These are phyloP conservation scores for Hippopotamyrus pictus DNA, from an alignment of 2,797 vertebrate species.

Conservation along the genomic window DNA sequence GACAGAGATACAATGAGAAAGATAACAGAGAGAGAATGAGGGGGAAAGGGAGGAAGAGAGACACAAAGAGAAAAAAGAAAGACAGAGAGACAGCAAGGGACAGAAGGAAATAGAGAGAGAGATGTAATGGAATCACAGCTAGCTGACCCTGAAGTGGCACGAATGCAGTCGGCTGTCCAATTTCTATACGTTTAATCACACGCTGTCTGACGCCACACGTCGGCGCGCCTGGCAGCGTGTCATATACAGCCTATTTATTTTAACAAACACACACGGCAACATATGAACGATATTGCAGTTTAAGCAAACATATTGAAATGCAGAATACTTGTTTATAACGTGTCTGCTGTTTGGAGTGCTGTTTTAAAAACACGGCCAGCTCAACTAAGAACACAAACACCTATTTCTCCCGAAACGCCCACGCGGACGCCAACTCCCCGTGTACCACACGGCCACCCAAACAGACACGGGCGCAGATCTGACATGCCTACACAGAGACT, in stretches of 20 bases:
- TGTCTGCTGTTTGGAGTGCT: not conserved
- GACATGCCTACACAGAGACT: not conserved
- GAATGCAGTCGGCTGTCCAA: not conserved
- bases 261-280: not conserved
- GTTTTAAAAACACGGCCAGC: not conserved
- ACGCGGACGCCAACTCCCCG: not conserved
- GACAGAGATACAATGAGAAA: not conserved
- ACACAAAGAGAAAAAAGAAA: not conserved
- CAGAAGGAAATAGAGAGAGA: not conserved
- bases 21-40: not conserved
- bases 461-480: not conserved
- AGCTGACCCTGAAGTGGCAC: not conserved
- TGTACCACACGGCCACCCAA: not conserved
- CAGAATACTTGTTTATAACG: not conserved
- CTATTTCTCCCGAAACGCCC: not conserved
- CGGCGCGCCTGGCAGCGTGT: not conserved
- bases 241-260: not conserved
- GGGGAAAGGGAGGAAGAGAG: not conserved
- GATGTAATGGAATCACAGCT: not conserved
- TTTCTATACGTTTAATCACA: not conserved
- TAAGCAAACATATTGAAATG: not conserved
- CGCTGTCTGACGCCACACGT: not conserved
- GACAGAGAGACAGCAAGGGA: not conserved
- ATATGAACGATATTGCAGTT: not conserved
- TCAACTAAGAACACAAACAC: not conserved